These are phyloP conservation scores for Cheilosia soror DNA, from an alignment of 2,888 invertebrate genomes.

Conservation along the genomic window DNA sequence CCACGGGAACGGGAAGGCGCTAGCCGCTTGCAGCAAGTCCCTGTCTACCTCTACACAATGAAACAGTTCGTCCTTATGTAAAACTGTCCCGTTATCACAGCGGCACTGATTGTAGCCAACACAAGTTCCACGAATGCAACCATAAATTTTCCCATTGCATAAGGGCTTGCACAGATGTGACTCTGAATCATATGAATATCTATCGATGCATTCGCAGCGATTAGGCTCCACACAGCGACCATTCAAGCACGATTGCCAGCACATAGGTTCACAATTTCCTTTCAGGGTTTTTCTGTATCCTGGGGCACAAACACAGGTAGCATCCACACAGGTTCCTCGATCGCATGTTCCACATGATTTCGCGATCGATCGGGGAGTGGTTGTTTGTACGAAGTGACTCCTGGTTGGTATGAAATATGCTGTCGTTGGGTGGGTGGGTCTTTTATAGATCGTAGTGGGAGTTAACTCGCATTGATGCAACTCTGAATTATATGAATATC, in stretches of 20 bases:
- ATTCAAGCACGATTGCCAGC: neutral
- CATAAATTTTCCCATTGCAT: slow-evolving; percentile 55
- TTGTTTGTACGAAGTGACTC: no score
- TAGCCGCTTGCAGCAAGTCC: neutral
- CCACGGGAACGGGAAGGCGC: neutral
- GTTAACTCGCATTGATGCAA: neutral
- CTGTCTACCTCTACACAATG: neutral
- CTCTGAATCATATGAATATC: slow-evolving; percentile 11
- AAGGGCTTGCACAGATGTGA: slow-evolving; percentile 29
- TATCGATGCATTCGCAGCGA: slow-evolving; percentile 4
- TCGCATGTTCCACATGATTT: slow-evolving; percentile 1
- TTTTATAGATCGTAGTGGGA: neutral
- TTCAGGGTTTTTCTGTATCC: neutral
- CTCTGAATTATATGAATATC: slow-evolving; percentile 9
- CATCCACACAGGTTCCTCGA: neutral
- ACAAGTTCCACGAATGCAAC: slow-evolving; percentile 50
- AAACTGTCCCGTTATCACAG: slow-evolving; percentile 17
- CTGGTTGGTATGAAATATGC: no score
- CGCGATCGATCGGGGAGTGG: neutral
- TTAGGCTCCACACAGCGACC: slow-evolving; percentile 18
- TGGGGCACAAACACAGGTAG: neutral
- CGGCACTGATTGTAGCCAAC: slow-evolving; percentile 49
- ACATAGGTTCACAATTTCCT: slow-evolving; percentile 13
- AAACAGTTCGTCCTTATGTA: slow-evolving; percentile 16
- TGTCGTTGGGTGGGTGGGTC: neutral